Evolutionary conservation across 2,888 invertebrate species (phyloP).

Genomic region (Cheilosia scutellata): DNA sequence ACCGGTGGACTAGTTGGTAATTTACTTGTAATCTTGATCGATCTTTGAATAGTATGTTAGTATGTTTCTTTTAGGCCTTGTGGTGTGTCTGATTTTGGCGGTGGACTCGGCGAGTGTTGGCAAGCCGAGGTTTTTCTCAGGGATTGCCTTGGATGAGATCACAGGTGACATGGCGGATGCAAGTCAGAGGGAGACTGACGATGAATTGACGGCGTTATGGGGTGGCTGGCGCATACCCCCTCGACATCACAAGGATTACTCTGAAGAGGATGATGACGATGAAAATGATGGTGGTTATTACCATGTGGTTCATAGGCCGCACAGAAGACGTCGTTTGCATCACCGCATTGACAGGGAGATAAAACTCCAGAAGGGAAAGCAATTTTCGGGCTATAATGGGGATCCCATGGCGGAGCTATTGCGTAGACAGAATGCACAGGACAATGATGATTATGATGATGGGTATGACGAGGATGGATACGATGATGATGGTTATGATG

Average conservation of each 20-base stretch:
- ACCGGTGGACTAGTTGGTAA: constrained; percentile 52
- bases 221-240: constrained; percentile 18
- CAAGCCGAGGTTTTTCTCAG: constrained; percentile 20
- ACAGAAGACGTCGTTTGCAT: constrained; percentile 2
- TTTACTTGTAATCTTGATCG: constrained; percentile 14
- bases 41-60: background rate
- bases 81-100: constrained; percentile 17
- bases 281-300: background rate
- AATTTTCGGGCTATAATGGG: background rate
- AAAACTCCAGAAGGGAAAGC: background rate
- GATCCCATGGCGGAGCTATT: constrained; percentile 34
- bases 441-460: constrained; percentile 15
- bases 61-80: constrained; percentile 26
- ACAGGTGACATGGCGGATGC: constrained; percentile 43
- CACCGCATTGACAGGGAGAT: background rate
- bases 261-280: background rate
- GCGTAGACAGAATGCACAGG: constrained; percentile 1
- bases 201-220: constrained; percentile 20
- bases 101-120: constrained; percentile 41
- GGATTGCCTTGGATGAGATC: constrained; percentile 31
- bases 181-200: constrained; percentile 5
- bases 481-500: constrained; percentile 16
- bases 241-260: background rate
- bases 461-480: background rate
- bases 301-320: background rate